Conservation (phyloP, 2,113 vertebrate species). For the Planiliza haematocheilus region DNA sequence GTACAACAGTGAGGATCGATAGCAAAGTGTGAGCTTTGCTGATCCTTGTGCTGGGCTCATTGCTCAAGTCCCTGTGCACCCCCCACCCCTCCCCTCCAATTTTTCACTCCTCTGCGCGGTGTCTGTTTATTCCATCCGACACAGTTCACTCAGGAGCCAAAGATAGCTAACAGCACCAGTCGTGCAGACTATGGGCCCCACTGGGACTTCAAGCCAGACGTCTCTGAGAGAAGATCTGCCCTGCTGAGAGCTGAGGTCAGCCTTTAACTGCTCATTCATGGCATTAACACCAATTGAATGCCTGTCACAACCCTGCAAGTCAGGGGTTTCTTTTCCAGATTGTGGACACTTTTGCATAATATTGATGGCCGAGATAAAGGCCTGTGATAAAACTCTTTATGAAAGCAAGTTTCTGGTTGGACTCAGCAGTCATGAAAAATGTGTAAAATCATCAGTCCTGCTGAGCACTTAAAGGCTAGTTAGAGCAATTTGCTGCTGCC, state of each 20-base stretch:
- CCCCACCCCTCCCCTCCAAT: neutral
- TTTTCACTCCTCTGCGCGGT: slow-evolving; percentile 17
- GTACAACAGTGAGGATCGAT: slow-evolving; percentile 67
- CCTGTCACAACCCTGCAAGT: slow-evolving; percentile 67
- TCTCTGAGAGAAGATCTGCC: slow-evolving; percentile 64
- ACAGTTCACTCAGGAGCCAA: slow-evolving; percentile 76
- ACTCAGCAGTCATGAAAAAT: slow-evolving; percentile 65
- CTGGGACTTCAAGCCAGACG: slow-evolving; percentile 71
- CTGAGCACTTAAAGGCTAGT: slow-evolving; percentile 53
- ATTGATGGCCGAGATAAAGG: slow-evolving; percentile 64
- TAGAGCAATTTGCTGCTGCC: slow-evolving; percentile 65
- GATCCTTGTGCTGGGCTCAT: slow-evolving; percentile 57
- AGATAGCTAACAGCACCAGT: slow-evolving; percentile 72
- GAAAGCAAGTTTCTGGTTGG: slow-evolving; percentile 65
- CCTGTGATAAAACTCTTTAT: slow-evolving; percentile 62
- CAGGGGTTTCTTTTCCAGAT: slow-evolving; percentile 59
- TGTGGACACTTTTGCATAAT: slow-evolving; percentile 65
- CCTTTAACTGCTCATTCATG: slow-evolving; percentile 54
- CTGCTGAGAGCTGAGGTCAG: slow-evolving; percentile 82
- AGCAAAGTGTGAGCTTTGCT: slow-evolving; percentile 71
- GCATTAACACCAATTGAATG: slow-evolving; percentile 66
- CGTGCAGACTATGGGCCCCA: slow-evolving; percentile 75
- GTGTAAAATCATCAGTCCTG: slow-evolving; percentile 62
- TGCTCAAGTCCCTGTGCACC: slow-evolving; percentile 33
- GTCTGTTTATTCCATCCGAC: slow-evolving; percentile 63